A percentile compares a stretch with the other conserved stretches of the same genome.
phyloP scores from a whole-genome alignment of 53 echinoderm and acorn worm genomes.

The Holothuria scabra region DNA sequence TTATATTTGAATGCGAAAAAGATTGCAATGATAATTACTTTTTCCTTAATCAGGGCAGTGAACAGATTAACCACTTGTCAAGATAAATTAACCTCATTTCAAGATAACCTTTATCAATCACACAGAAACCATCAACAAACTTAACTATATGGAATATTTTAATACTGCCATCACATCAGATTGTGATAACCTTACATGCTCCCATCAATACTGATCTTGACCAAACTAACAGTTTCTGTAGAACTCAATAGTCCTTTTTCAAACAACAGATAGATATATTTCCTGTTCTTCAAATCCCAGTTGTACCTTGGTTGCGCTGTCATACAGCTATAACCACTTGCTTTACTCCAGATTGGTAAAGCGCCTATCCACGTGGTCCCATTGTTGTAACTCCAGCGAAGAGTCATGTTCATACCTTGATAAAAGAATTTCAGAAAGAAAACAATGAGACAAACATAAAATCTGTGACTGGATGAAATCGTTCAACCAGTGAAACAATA shows the following conservation, averaged over 20 bases:
- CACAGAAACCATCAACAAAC: too few species aligned
- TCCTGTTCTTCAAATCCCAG: neutral
- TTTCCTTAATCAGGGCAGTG: too few species aligned
- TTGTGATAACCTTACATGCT: neutral
- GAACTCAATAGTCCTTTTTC: constrained; percentile 66
- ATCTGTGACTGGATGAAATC: too few species aligned
- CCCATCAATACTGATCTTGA: constrained; percentile 56
- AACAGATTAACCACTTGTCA: too few species aligned
- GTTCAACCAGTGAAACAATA: too few species aligned
- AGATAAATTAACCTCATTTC: too few species aligned
- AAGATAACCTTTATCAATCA: too few species aligned
- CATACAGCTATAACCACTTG: constrained; percentile 73
- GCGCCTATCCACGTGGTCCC: constrained; percentile 65
- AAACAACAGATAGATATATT: constrained; percentile 74
- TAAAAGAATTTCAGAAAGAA: neutral
- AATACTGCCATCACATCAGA: too few species aligned
- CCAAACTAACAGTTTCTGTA: constrained; percentile 50
- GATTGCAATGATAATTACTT: too few species aligned
- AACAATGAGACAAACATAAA: too few species aligned
- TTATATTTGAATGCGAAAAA: too few species aligned
- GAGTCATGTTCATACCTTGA: constrained; percentile 65
- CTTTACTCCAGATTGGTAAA: constrained; percentile 57
- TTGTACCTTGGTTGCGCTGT: constrained; percentile 50
- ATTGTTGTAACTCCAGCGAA: constrained; percentile 74
- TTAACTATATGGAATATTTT: too few species aligned